Evolutionary conservation across 2,113 vertebrate species (phyloP).

Genomic region (Erythrolamprus reginae): DNA sequence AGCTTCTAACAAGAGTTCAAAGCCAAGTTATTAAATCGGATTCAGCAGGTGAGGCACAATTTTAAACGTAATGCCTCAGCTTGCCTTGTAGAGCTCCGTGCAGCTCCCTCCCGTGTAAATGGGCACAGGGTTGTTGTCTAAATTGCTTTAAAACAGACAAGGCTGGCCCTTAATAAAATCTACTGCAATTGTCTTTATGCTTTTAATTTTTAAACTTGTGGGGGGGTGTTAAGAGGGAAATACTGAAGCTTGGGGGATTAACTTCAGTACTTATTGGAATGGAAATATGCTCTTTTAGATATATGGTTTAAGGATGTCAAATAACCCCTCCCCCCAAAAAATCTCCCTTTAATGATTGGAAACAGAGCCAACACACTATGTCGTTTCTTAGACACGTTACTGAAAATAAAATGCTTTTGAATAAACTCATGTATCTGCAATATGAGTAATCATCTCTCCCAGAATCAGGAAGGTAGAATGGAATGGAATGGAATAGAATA

Average conservation of each 20-base stretch:
- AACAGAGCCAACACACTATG: background rate
- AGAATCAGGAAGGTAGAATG: background rate
- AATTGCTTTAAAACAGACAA: background rate
- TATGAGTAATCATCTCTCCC: background rate
- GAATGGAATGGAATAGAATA: too few species aligned
- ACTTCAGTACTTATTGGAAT: background rate
- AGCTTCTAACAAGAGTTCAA: slow-evolving; percentile 4
- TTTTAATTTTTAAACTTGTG: background rate
- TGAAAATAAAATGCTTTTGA: background rate
- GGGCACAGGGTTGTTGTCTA: background rate
- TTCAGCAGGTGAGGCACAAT: slow-evolving; percentile 27
- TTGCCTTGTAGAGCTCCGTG: rapidly evolving
- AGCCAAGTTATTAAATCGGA: slow-evolving; percentile 37
- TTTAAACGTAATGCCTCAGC: background rate
- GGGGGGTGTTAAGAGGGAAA: background rate
- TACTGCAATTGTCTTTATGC: background rate
- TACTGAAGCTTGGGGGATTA: background rate
- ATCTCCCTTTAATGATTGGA: background rate
- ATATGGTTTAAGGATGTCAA: background rate
- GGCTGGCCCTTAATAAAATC: background rate
- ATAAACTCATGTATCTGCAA: background rate
- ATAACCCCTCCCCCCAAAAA: too few species aligned
- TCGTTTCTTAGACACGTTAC: background rate
- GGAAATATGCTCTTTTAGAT: background rate
- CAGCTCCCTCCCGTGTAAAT: background rate